Evolutionary conservation across 2,888 invertebrate species (phyloP), one percentile per base, ranked within the genome.

Genomic region (Tanypteryx hageni): DNA sequence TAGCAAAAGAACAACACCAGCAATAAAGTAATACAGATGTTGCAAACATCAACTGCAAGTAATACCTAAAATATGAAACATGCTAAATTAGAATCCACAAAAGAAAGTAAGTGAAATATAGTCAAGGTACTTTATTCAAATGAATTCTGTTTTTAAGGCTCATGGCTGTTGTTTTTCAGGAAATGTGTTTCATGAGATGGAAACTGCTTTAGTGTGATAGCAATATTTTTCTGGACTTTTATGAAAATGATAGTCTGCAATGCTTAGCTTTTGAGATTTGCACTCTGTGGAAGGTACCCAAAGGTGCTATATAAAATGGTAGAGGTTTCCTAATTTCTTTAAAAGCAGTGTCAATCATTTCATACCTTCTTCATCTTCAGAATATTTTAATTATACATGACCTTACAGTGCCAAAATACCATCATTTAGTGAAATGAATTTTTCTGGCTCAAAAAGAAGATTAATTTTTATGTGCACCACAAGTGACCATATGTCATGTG

Each of bases 261-360:
- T 2, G 76, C 27, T 76, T 27, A 76, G 76, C 27, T 27, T n/a
- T 76, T 22, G 76, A 76, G 27, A 76, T 76, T 44, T 27, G 27
- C 27, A 76, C 22, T 8, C 76, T 4, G 13, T 18, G 76, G 27
- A 76, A 76, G 76, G 76, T 76, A 76, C 76, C 76, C 76, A 76
- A 76, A 76, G 76, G 76, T 76, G 76, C 76, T 76, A 76, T 76
- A 27, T 44, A 76, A 76, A 76, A 76, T 76, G 76, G 76, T 76
- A 76, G 22, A 76, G 76, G 76, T 76, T 76, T 76, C 76, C 76
- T 76, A 76, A 76, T 76, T 76, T 76, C 22, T 76, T 27, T 27
- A 13, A 76, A 76, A 76, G 16, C 27, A 27, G 22, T 76, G 76
- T 76, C 22, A 76, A 76, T 27, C 22, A 76, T 76, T 76, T 27